A percentile compares a stretch with the other conserved stretches of the same genome.
Conservation (phyloP, 2,113 vertebrate species). For the Dromaius novaehollandiae region DNA sequence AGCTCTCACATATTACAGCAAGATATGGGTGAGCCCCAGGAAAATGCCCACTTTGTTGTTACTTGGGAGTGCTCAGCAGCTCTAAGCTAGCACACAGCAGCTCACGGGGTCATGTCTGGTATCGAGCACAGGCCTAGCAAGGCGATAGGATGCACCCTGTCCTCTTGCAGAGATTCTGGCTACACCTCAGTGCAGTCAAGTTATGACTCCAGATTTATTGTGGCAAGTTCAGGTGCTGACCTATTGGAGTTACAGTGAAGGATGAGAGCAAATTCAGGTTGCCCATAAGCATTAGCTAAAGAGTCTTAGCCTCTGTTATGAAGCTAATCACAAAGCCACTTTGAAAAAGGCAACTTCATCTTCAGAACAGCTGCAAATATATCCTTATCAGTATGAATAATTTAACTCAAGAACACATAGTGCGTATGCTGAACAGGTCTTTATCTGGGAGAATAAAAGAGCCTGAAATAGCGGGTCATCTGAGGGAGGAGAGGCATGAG, state of each 20-base stretch:
- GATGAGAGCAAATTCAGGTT: neutral
- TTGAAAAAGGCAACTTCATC: neutral
- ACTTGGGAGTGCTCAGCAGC: neutral
- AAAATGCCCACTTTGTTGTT: neutral
- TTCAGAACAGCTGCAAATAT: neutral
- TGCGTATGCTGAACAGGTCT: neutral
- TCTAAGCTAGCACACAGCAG: neutral
- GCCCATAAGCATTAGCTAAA: neutral
- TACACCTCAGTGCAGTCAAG: fast-evolving
- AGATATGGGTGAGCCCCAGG: neutral
- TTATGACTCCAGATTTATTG: neutral
- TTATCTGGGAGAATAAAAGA: neutral
- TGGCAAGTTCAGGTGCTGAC: neutral
- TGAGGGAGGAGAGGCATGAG: neutral
- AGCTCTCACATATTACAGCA: neutral
- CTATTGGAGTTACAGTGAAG: neutral
- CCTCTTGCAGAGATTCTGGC: neutral
- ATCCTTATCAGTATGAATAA: neutral
- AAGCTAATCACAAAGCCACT: neutral
- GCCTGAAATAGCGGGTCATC: neutral
- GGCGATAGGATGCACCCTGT: neutral
- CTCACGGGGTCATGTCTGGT: fast-evolving
- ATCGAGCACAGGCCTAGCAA: neutral
- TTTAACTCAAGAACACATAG: neutral
- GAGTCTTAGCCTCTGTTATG: neutral